A percentile compares a stretch with the other conserved stretches of the same genome.
Conservation (phyloP, 2,113 vertebrate genomes). For the Pedetes capensis region DNA sequence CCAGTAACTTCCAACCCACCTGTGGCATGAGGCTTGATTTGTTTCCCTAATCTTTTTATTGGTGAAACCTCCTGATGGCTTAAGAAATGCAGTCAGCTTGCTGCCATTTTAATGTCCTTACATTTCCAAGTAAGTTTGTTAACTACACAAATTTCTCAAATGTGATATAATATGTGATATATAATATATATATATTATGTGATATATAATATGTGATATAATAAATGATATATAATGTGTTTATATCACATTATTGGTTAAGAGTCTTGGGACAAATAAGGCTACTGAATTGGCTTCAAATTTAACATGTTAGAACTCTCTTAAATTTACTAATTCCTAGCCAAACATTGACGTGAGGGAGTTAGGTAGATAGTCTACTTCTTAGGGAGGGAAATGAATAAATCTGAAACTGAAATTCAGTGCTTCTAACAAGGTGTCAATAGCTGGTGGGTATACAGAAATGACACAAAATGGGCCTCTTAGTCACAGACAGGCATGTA, state of each 20-base stretch:
- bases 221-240: neutral
- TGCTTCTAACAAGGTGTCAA: slow-evolving; percentile 30
- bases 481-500: neutral
- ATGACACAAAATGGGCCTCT: neutral
- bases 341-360: neutral
- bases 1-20: neutral
- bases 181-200: no score
- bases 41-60: neutral
- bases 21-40: neutral
- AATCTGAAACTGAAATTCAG: slow-evolving; percentile 22
- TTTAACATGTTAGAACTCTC: neutral
- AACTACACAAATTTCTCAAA: neutral
- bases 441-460: neutral
- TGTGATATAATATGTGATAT: neutral
- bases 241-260: slow-evolving; percentile 12
- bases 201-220: no score
- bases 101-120: neutral
- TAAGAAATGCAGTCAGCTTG: neutral
- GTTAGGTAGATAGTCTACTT: neutral
- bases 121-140: neutral
- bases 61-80: neutral
- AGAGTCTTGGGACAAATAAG: slow-evolving; percentile 23
- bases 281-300: slow-evolving; percentile 8
- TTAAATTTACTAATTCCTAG: neutral
- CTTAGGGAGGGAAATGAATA: slow-evolving; percentile 31